Conservation (phyloP, 2,113 vertebrate genomes). For the Chitala chitala region DNA sequence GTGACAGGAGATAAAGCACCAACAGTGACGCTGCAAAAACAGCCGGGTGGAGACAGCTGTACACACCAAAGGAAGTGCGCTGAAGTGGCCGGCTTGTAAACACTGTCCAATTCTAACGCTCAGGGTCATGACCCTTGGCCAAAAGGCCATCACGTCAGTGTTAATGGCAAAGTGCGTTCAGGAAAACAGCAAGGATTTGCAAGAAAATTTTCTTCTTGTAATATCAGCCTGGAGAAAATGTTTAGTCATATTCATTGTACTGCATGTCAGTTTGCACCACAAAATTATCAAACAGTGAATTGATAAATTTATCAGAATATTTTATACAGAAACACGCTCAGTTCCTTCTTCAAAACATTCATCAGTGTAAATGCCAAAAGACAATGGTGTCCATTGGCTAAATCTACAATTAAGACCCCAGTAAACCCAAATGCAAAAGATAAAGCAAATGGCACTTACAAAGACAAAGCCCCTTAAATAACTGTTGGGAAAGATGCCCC, state of each 20-base stretch:
- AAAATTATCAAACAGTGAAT: too few relatives aligned
- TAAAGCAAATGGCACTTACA: too few relatives aligned
- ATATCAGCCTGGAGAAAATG: too few relatives aligned
- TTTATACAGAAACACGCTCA: too few relatives aligned
- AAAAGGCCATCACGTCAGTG: neutral
- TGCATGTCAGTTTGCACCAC: too few relatives aligned
- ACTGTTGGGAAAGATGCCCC: neutral
- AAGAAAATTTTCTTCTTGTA: too few relatives aligned
- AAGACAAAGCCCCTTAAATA: neutral
- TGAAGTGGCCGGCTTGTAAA: neutral
- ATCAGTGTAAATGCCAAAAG: neutral
- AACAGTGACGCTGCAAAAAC: conserved; percentile 42
- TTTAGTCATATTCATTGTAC: too few relatives aligned
- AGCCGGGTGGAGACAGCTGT: conserved; percentile 21
- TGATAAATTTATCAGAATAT: too few relatives aligned
- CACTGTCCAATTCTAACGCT: neutral
- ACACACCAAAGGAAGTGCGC: conserved; percentile 39
- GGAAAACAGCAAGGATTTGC: too few relatives aligned
- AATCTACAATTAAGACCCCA: neutral
- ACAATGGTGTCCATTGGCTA: neutral
- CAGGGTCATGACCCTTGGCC: neutral
- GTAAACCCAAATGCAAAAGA: neutral
- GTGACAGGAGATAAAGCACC: conserved; percentile 44
- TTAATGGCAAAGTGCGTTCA: neutral
- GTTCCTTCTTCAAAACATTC: neutral